Evolutionary conservation across 2,113 vertebrate species (phyloP), one percentile per base, ranked within the genome.

Genomic region (Crypturellus undulatus): DNA sequence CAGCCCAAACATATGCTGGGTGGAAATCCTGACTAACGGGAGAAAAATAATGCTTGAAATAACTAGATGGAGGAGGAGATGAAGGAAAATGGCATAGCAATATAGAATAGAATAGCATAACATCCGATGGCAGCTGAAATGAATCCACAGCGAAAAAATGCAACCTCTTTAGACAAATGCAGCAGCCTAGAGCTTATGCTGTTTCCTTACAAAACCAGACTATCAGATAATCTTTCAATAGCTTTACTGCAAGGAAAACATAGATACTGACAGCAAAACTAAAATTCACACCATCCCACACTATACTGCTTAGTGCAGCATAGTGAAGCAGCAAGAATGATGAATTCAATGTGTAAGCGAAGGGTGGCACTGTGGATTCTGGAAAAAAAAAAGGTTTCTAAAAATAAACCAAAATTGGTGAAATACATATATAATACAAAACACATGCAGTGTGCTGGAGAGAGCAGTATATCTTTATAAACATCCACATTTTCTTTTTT

Each of bases 1-100:
- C 4, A 9, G 70, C 91, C 85, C 88, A 87, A 96, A 78, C 13
- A 24, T 65, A 59, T 65, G 36, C 67, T 70, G 58, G 4, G 14
- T 84, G 68, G 93, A 94, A 96, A 94, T 89, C 83, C 94, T 84
- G 92, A 83, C 85, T 63, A 85, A 69, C 93, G 93, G 85, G 85
- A 84, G 92, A 59, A 83, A 95, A 92, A 51, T 26, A 26, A 2
- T 76, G 54, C 0, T 4, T 84, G 67, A 87, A 49, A 43, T 86
- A 90, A 75, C 26, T 30, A 51, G 11, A 12, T 56, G 38, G 45
- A 92, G 73, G 64, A 54, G n/a, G 15, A 87, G 89, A 54, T 36
- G 58, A 43, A 79, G 56, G 65, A 38, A 89, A 78, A 54, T 63
- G 12, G 43, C 40, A 56, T 10, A 43, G 24, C 21, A n/a, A 30